Percentiles rank a stretch among this genome's conserved stretches.
These are phyloP conservation scores for Uloborus diversus DNA, from an alignment of 1,140 invertebrate genomes.

Conservation along the genomic window DNA sequence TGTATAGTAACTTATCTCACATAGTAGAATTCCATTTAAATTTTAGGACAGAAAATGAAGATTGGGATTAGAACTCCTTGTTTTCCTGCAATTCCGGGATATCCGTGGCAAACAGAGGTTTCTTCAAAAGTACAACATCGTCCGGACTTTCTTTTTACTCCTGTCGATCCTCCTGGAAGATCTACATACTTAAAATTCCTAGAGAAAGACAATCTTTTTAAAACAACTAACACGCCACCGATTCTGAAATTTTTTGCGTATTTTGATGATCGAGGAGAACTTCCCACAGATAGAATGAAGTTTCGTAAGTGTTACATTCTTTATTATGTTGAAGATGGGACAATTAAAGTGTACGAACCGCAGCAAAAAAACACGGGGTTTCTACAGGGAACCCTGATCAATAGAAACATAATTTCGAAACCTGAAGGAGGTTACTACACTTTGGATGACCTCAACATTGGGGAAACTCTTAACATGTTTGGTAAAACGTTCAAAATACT, in stretches of 20 bases:
- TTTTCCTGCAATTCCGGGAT: no score
- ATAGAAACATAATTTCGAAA: background rate
- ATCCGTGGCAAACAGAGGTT: no score
- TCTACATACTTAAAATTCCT: background rate
- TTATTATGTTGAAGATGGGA: slow-evolving; percentile 17
- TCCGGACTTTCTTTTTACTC: no score
- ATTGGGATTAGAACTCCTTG: no score
- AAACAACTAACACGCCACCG: background rate
- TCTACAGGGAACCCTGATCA: background rate
- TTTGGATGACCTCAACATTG: slow-evolving; percentile 7
- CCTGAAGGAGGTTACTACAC: slow-evolving; percentile 1
- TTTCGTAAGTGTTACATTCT: slow-evolving; percentile 10
- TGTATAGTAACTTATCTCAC: no score
- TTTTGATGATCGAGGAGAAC: slow-evolving; percentile 11
- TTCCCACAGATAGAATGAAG: background rate
- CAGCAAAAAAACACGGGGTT: background rate
- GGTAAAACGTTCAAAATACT: slow-evolving; percentile 14
- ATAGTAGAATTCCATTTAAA: no score
- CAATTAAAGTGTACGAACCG: slow-evolving; percentile 10
- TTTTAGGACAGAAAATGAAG: no score
- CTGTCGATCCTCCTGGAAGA: background rate
- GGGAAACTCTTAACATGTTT: background rate
- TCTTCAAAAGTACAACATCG: no score
- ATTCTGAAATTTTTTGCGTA: background rate
- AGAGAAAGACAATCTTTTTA: background rate